Base-by-base conservation (phyloP, 2,888 invertebrate genomes). In the Macaria liturata region DNA sequence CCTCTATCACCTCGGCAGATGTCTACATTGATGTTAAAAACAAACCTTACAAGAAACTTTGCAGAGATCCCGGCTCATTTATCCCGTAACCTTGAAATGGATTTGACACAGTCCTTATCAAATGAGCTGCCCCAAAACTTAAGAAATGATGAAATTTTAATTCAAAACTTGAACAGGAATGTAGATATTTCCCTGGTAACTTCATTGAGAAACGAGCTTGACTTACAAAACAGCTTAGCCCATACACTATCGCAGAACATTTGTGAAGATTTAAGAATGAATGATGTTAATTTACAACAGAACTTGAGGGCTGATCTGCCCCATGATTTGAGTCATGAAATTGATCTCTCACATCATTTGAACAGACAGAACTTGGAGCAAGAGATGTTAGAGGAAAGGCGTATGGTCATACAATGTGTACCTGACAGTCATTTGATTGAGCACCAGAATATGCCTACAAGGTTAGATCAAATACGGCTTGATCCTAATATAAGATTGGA, bases 1-100 rank as follows among this genome's bases (percentile, higher is more conserved):
- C 90, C 88, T 0, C 65, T 91, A 0, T 90, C 91, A 0, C 90
- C 91, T 0, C 71, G 91, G 0, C 91, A 89, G 53, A 89, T 91
- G 81, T 89, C 90, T 1, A 86, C 88, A 0, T 70, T 91, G 0
- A 90, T 90, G 90, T 66, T 91, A 0, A 90, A 91, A 70, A 82
- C 85, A 0, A 90, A 89, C 65, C 50, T 88, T 1, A 79, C 76
- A 2, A 66, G 88, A 9, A 83, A 78, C 47, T 39, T 59, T 86
- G 86, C 84, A 5, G 89, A 90, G 32, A 76, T 90, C 3, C 88
- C 90, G 0, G 78, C 83, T 0, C 87, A 89, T 59, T 64, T 89
- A 37, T 8, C 59, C 49, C 75, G 83, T 4, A 76, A 78, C 3
- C 55, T 77, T 0, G 88, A 88, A 8, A 64, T 86, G 5, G 88